Evolutionary conservation across 2,888 invertebrate species (phyloP), one percentile per base, ranked within the genome.

Genomic region (Adelphocoris suturalis): DNA sequence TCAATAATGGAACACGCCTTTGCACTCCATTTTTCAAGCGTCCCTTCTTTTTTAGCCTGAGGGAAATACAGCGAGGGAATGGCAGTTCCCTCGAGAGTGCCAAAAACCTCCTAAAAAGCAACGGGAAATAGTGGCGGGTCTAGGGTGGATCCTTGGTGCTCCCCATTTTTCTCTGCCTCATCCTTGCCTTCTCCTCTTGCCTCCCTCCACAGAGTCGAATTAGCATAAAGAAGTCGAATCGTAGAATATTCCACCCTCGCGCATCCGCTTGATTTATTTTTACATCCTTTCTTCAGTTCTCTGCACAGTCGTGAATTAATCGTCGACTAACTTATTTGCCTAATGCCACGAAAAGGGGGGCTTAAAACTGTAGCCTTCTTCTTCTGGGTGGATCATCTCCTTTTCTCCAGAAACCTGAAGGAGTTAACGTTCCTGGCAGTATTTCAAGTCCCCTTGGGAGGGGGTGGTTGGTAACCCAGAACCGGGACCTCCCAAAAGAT

Each of bases 191-290:
- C 27, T 52, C 82, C 23, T 48, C 68, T 9, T n/a, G 37, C 27
- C 85, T 13, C 57, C 37, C 13, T 11, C 61, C 23, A 19, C 16
- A 47, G 4, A 55, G 13, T 3, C 19, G 61, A 61, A 85, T 85
- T 85, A 61, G 85, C 85, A 85, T 85, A 85, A 78, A 88, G 78
- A 80, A 57, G 90, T 91, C 90, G 90, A 92, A 81, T 89, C 90
- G 91, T 91, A 90, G 91, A 91, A 91, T 90, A 88, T 87, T 89
- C 76, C 91, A 90, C 89, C 91, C 90, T 84, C 90, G 80, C 86
- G 80, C 80, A 80, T 90, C 86, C 84, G 90, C 90, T 84, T 84
- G 84, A 78, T 78, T 87, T 87, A 78, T 87, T 87, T 81, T 86
- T 88, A 82, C 82, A 28, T 78, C 88, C 88, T 90, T 90, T 90